Conservation (phyloP, 2,797 vertebrate genomes). For the Pogoniulus pusillus region DNA sequence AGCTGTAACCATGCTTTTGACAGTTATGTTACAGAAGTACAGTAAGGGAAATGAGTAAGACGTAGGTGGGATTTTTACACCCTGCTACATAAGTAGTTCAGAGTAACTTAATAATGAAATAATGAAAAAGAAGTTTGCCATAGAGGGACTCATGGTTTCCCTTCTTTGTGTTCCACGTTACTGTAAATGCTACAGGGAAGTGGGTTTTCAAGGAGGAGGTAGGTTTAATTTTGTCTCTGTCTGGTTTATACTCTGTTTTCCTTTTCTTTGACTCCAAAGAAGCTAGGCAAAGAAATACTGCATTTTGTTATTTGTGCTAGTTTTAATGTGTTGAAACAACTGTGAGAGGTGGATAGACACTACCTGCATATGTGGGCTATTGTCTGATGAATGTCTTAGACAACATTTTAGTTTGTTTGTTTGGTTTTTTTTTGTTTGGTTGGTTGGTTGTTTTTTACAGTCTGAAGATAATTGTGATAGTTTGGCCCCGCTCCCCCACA, state of each 20-base stretch:
- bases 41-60: slow-evolving; percentile 47
- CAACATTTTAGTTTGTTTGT: background rate
- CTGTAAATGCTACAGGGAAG: background rate
- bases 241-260: background rate
- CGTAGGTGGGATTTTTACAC: background rate
- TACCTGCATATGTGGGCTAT: background rate
- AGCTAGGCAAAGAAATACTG: background rate
- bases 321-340: background rate
- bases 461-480: too few species aligned
- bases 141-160: background rate
- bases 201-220: background rate
- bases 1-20: background rate
- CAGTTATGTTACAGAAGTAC: background rate
- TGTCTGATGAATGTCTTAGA: background rate
- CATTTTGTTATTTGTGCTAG: background rate
- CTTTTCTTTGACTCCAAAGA: background rate
- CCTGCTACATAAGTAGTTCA: background rate
- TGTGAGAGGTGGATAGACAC: background rate
- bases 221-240: background rate
- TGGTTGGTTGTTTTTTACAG: background rate
- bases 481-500: too few species aligned
- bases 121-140: background rate
- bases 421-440: too few species aligned
- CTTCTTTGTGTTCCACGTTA: background rate
- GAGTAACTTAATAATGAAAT: background rate